A percentile compares a stretch with the other conserved stretches of the same genome.
Evolutionary conservation across 2,113 vertebrate genomes (phyloP).

Genomic region (Xenus cinereus): DNA sequence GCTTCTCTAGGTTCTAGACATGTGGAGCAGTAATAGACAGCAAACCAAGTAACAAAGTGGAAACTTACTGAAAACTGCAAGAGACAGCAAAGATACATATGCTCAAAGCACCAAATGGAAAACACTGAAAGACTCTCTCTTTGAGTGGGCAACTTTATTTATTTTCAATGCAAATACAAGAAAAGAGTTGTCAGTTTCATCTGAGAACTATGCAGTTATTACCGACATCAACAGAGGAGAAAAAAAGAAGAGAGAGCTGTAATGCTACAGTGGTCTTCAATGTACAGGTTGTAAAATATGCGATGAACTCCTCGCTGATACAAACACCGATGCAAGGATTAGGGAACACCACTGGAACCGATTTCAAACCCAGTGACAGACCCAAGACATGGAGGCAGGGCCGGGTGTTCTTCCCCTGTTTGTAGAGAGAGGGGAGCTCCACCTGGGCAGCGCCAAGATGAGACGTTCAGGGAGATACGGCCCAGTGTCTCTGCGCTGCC

Average conservation of each 20-base stretch:
- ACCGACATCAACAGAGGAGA: background rate
- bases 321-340: background rate
- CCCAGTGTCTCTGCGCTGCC: rapidly evolving
- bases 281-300: background rate
- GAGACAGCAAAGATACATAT: background rate
- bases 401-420: background rate
- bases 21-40: background rate
- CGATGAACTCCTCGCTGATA: background rate
- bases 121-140: background rate
- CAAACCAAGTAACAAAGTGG: background rate
- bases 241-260: background rate
- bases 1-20: background rate
- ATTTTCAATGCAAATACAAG: background rate
- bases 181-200: background rate
- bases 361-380: background rate
- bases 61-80: background rate
- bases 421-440: background rate
- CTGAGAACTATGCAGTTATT: background rate
- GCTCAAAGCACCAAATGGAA: background rate
- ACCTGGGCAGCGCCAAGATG: background rate
- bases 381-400: background rate
- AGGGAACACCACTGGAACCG: background rate
- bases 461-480: background rate
- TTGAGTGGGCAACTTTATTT: background rate
- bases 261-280: background rate